These are phyloP conservation scores for Spinus pinus DNA, from an alignment of 2,797 vertebrate species.

Conservation along the genomic window DNA sequence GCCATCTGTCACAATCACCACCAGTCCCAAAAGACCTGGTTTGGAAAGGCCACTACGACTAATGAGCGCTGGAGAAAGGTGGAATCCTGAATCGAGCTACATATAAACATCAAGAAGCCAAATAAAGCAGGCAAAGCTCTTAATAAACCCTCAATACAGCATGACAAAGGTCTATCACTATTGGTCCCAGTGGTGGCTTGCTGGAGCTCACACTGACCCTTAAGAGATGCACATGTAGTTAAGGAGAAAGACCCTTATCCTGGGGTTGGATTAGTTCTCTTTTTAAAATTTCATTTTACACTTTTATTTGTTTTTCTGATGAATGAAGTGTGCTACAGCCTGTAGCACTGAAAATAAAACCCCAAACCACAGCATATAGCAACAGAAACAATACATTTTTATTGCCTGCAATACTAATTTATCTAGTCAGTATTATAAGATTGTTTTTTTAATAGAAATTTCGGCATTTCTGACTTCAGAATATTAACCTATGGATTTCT, in stretches of 20 bases:
- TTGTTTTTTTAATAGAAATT: not conserved
- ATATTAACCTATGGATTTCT: fast-evolving
- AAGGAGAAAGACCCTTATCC: not conserved
- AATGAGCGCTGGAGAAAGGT: slow-evolving; percentile 69
- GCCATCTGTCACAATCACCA: slow-evolving; percentile 77
- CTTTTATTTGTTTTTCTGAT: not conserved
- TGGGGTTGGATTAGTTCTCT: not conserved
- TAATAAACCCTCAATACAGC: slow-evolving; percentile 55
- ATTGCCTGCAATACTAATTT: not conserved
- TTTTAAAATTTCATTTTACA: not conserved
- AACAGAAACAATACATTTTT: not conserved
- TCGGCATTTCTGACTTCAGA: not conserved
- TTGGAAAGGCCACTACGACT: slow-evolving; percentile 71
- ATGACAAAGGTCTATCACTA: slow-evolving; percentile 55
- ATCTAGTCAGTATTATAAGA: not conserved
- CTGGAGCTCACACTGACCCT: slow-evolving; percentile 19
- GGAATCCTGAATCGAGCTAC: slow-evolving; percentile 64
- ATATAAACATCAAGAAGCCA: slow-evolving; percentile 66
- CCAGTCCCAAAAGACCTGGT: slow-evolving; percentile 67
- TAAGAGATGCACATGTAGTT: slow-evolving; percentile 1
- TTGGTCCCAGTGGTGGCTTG: slow-evolving; percentile 42
- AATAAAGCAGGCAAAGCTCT: slow-evolving; percentile 53
- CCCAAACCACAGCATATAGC: not conserved
- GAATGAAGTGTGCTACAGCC: not conserved
- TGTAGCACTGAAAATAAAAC: not conserved